Conservation (phyloP, 2,113 vertebrate genomes). For the Aptenodytes forsteri region DNA sequence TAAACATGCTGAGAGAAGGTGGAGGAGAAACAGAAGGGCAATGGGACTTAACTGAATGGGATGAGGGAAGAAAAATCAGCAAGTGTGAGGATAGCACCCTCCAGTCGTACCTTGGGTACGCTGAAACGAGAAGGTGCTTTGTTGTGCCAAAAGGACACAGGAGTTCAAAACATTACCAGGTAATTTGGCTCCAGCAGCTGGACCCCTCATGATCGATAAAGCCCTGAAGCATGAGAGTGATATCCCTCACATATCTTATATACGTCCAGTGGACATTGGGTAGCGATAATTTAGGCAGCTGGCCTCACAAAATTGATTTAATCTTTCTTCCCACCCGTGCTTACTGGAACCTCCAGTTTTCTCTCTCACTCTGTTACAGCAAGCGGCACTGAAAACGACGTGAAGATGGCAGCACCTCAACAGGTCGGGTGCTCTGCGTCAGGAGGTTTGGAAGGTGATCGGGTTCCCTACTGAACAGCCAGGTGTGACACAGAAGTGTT, state of each 20-base stretch:
- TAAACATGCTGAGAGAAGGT: background rate
- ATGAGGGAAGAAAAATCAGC: background rate
- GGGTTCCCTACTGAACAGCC: background rate
- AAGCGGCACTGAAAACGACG: rapidly evolving
- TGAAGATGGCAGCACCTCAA: background rate
- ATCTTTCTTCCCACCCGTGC: background rate
- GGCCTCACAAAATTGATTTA: background rate
- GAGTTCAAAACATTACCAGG: background rate
- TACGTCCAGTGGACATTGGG: background rate
- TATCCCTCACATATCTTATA: background rate
- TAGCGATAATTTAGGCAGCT: background rate
- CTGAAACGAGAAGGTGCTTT: background rate
- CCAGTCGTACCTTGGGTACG: rapidly evolving
- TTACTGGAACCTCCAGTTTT: background rate
- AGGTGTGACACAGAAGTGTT: background rate
- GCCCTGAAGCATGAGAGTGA: background rate
- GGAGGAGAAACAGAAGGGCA: background rate
- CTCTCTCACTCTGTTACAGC: background rate
- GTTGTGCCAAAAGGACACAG: background rate
- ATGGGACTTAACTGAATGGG: background rate
- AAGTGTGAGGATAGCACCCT: rapidly evolving
- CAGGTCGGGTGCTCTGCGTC: rapidly evolving
- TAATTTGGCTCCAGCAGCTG: background rate
- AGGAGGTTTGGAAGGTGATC: background rate
- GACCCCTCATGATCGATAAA: background rate